phyloP scores from a whole-genome alignment of 2,113 vertebrate genomes.

The Oreocharis arfaki region DNA sequence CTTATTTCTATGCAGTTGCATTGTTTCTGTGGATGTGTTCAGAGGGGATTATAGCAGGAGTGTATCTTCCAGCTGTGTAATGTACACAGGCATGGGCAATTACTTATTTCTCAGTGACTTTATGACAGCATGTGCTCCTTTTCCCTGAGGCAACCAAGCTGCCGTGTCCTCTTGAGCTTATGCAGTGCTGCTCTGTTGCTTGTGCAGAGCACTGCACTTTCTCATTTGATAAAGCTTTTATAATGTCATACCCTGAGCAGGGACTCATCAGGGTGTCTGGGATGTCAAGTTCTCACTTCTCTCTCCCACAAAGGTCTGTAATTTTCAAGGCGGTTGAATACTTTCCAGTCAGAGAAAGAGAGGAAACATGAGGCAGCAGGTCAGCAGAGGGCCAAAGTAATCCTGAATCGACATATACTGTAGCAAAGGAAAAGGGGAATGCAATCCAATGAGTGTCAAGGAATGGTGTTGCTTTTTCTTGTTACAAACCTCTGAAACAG shows the following conservation, averaged over 20 bases:
- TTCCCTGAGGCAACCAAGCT: constrained; percentile 49
- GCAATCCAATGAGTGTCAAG: background rate
- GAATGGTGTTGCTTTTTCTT: background rate
- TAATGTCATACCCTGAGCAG: background rate
- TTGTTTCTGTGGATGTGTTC: background rate
- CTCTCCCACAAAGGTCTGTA: background rate
- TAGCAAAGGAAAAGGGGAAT: background rate
- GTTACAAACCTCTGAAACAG: background rate
- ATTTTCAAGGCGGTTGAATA: background rate
- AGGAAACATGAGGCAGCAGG: background rate
- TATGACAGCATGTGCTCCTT: background rate
- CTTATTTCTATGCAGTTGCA: background rate
- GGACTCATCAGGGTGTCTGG: background rate
- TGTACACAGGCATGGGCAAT: constrained; percentile 19
- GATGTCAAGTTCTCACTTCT: background rate
- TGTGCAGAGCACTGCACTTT: background rate
- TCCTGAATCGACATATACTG: background rate
- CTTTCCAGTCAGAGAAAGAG: background rate
- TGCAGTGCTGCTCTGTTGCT: background rate
- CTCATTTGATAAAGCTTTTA: background rate
- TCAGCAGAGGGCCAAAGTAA: background rate
- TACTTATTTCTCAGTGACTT: constrained; percentile 37
- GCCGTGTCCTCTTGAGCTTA: background rate
- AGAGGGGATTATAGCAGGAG: background rate
- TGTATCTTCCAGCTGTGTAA: constrained; percentile 45